Percentiles rank a stretch among this genome's conserved stretches.
Evolutionary conservation across 2,113 vertebrate species (phyloP).

Genomic region (Megaceryle maxima): DNA sequence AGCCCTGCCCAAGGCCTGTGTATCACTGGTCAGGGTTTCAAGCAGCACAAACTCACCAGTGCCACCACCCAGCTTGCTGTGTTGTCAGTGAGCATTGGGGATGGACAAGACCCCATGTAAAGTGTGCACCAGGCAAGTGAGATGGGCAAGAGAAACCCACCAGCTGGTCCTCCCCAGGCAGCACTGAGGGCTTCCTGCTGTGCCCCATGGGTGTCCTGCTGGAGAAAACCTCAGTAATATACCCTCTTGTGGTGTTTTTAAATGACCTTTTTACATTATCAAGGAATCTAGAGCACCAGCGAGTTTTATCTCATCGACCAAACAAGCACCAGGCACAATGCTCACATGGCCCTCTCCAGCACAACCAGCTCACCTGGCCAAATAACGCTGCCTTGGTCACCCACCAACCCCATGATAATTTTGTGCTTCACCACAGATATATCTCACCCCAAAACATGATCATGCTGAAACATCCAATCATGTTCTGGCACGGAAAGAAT

Average conservation of each 20-base stretch:
- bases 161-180: rapidly evolving
- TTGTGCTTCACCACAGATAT: slow-evolving; percentile 34
- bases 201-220: neutral
- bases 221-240: neutral
- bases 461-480: slow-evolving; percentile 57
- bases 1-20: neutral
- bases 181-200: neutral
- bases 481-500: slow-evolving; percentile 53
- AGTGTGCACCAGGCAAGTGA: neutral
- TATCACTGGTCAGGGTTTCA: neutral
- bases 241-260: neutral
- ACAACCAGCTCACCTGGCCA: neutral
- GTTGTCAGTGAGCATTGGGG: rapidly evolving
- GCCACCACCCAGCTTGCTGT: neutral
- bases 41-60: neutral
- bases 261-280: neutral
- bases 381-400: neutral
- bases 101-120: neutral
- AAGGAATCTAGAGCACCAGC: neutral
- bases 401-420: neutral
- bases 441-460: slow-evolving; percentile 56
- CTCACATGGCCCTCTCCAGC: rapidly evolving
- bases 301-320: neutral
- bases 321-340: neutral
- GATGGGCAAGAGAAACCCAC: neutral